These are phyloP conservation scores for Hermodice carunculata DNA, from an alignment of 2,888 invertebrate species.

Conservation along the genomic window DNA sequence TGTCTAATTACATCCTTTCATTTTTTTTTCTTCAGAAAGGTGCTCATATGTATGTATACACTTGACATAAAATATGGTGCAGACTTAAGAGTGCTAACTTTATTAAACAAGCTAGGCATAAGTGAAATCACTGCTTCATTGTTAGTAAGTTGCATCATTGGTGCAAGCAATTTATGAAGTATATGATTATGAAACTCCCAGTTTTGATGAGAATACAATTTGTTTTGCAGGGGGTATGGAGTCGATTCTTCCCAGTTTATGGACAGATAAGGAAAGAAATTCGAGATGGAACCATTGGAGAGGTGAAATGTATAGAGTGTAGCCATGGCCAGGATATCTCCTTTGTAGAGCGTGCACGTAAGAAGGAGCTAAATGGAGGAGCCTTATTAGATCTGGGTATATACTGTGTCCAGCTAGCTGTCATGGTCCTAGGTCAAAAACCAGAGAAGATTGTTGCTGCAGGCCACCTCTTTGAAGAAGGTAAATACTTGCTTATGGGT, in stretches of 20 bases:
- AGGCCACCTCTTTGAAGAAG: conserved; percentile 20
- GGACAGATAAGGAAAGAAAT: conserved; percentile 78
- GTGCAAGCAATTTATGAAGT: too few relatives aligned
- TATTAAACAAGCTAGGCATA: too few relatives aligned
- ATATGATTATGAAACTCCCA: too few relatives aligned
- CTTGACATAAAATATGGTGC: too few relatives aligned
- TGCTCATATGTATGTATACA: too few relatives aligned
- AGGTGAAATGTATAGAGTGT: conserved; percentile 79
- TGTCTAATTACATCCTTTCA: too few relatives aligned
- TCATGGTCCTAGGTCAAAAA: conserved; percentile 75
- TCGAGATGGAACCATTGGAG: conserved; percentile 82
- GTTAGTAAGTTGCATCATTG: too few relatives aligned
- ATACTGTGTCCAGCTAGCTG: conserved; percentile 53
- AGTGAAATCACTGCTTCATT: too few relatives aligned
- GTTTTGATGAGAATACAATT: not conserved
- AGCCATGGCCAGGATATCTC: conserved; percentile 75
- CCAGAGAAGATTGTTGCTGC: conserved; percentile 75
- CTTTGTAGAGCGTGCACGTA: conserved; percentile 62
- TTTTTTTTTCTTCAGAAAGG: too few relatives aligned
- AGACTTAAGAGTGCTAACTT: too few relatives aligned
- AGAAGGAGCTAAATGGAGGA: conserved; percentile 80
- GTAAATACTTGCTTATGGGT: too few relatives aligned
- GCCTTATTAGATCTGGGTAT: conserved; percentile 54
- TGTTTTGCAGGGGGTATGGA: conserved; percentile 81
- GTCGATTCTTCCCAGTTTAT: conserved; percentile 85